Evolutionary conservation across 2,888 invertebrate genomes (phyloP).

Genomic region (Epirrita christyi): DNA sequence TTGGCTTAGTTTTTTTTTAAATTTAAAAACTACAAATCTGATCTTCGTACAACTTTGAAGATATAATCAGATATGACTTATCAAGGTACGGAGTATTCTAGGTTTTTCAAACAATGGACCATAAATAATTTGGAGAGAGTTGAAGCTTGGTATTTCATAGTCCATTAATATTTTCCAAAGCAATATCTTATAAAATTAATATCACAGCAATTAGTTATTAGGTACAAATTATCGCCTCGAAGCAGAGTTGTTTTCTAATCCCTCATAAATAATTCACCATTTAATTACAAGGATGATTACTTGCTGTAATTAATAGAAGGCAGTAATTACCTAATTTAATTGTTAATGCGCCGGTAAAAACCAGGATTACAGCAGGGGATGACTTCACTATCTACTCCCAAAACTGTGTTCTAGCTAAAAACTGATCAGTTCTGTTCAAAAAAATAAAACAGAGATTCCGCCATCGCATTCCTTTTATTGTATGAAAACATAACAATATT

Average conservation of each 20-base stretch:
- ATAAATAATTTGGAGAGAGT: too few relatives aligned
- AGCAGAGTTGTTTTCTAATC: constrained; percentile 40
- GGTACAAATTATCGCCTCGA: constrained; percentile 17
- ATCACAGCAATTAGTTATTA: constrained; percentile 3
- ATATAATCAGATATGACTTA: too few relatives aligned
- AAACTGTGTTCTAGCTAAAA: too few relatives aligned
- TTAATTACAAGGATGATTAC: constrained; percentile 38
- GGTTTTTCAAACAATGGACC: too few relatives aligned
- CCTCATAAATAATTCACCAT: constrained; percentile 37
- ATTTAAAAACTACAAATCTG: too few relatives aligned
- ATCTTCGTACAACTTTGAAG: too few relatives aligned
- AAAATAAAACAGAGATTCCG: constrained; percentile 70
- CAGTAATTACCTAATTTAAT: constrained; percentile 11
- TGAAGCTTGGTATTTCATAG: too few relatives aligned
- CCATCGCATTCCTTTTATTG: constrained; percentile 83
- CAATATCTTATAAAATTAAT: neutral
- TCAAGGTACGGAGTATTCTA: too few relatives aligned
- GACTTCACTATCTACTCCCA: constrained; percentile 8
- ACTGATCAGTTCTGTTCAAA: neutral
- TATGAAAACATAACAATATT: constrained; percentile 68
- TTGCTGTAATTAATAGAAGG: constrained; percentile 15
- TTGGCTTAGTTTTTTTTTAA: too few relatives aligned
- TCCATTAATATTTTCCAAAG: neutral
- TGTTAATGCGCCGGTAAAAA: constrained; percentile 9
- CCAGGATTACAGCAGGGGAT: constrained; percentile 5